phyloP scores from a whole-genome alignment of 2,888 invertebrate species.

The Caenorhabditis uteleia region DNA sequence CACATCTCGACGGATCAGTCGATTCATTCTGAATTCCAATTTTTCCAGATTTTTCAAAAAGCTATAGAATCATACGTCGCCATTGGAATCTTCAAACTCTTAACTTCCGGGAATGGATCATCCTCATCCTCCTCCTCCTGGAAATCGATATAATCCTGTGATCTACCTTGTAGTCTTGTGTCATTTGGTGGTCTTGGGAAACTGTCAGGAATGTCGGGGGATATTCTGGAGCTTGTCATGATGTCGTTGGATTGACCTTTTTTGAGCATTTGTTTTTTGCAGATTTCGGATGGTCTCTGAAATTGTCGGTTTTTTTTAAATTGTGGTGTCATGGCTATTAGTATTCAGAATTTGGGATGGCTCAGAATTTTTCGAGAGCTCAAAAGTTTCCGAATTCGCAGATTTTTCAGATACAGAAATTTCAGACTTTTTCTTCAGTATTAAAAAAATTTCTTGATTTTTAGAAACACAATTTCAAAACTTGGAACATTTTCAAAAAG shows the following conservation, averaged over 20 bases:
- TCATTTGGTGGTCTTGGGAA: slow-evolving; percentile 39
- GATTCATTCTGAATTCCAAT: slow-evolving; percentile 20
- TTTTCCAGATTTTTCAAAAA: background rate
- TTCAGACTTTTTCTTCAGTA: no score
- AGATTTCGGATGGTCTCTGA: slow-evolving; percentile 28
- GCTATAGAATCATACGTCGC: slow-evolving; percentile 2
- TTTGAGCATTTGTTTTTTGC: background rate
- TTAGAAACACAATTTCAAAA: background rate
- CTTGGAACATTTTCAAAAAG: background rate
- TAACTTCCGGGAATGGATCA: slow-evolving; percentile 11
- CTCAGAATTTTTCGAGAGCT: no score
- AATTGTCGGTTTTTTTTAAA: background rate
- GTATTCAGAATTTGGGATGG: no score
- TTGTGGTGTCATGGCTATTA: no score
- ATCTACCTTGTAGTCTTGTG: slow-evolving; percentile 7
- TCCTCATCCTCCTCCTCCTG: slow-evolving; percentile 13
- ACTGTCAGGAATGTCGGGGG: slow-evolving; percentile 24
- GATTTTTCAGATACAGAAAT: no score
- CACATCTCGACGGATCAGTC: slow-evolving; percentile 26
- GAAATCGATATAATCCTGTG: background rate
- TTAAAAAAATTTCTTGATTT: no score
- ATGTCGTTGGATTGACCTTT: slow-evolving; percentile 21
- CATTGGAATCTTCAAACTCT: slow-evolving; percentile 9
- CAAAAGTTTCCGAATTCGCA: no score
- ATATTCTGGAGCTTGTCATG: slow-evolving; percentile 16